Percentiles rank a stretch among this genome's conserved stretches.
Conservation (phyloP, 2,797 vertebrate genomes). For the Thalassophryne amazonica region DNA sequence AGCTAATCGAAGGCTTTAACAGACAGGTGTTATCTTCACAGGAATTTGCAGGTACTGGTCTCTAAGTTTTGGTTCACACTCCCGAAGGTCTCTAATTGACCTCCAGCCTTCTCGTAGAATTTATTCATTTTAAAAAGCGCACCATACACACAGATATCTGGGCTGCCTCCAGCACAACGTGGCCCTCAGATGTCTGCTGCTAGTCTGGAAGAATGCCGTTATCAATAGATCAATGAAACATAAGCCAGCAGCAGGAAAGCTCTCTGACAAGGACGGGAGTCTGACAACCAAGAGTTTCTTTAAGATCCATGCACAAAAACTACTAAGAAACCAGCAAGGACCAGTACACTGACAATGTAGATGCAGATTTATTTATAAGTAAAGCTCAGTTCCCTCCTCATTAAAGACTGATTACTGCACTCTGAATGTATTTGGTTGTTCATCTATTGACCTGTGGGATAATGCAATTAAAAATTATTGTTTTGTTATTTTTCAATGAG, state of each 20-base stretch:
- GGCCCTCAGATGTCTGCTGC: conserved; percentile 25
- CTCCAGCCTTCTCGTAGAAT: conserved; percentile 77
- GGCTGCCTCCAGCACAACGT: conserved; percentile 27
- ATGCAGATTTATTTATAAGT: too few species aligned
- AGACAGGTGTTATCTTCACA: not conserved
- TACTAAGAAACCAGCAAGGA: too few species aligned
- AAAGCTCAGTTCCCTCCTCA: too few species aligned
- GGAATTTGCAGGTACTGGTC: not conserved
- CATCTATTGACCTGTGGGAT: too few species aligned
- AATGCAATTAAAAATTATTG: too few species aligned
- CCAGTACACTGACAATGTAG: too few species aligned
- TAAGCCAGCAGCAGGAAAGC: conserved; percentile 35
- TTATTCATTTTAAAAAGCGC: conserved; percentile 79
- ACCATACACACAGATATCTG: conserved; percentile 18
- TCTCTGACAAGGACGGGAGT: conserved; percentile 2
- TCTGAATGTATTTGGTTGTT: too few species aligned
- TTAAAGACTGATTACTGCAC: too few species aligned
- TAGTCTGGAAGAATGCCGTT: conserved; percentile 26
- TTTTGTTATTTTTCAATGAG: too few species aligned
- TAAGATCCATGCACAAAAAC: too few species aligned
- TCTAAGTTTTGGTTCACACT: conserved; percentile 80
- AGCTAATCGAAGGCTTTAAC: too few species aligned
- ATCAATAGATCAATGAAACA: conserved; percentile 32
- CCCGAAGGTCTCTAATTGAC: conserved; percentile 79
- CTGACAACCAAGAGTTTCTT: conserved; percentile 9